These are phyloP conservation scores for Micromys minutus DNA, from an alignment of 2,113 vertebrate genomes.

Conservation along the genomic window DNA sequence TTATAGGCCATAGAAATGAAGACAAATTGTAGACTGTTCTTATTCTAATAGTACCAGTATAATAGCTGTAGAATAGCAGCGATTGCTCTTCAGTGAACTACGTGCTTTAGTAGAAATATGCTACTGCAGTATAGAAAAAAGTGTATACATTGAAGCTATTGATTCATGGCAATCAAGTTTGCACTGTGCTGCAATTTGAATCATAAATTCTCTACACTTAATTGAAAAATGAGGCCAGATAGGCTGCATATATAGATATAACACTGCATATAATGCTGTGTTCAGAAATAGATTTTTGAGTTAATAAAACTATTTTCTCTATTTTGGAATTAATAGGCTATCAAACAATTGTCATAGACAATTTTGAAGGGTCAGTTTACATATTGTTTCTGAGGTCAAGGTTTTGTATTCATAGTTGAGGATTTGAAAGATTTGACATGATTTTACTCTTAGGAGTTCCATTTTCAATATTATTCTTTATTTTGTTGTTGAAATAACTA, in stretches of 20 bases:
- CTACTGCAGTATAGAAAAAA: background rate
- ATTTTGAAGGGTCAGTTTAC: background rate
- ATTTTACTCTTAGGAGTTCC: background rate
- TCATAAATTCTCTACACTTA: background rate
- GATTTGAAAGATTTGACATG: background rate
- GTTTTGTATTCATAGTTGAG: background rate
- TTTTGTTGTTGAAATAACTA: background rate
- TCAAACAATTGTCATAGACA: background rate
- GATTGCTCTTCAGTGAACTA: constrained; percentile 41
- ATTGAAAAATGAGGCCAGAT: background rate
- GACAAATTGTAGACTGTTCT: constrained; percentile 19
- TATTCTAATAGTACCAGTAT: background rate
- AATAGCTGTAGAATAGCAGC: background rate
- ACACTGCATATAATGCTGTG: background rate
- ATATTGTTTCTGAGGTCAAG: background rate
- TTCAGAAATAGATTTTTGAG: background rate
- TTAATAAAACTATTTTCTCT: background rate
- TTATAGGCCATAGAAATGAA: background rate
- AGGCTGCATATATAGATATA: background rate
- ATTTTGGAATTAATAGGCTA: background rate
- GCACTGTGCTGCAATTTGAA: background rate
- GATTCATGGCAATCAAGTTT: background rate
- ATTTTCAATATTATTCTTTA: background rate
- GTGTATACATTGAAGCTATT: background rate
- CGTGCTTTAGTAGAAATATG: background rate